A percentile compares a stretch with the other conserved stretches of the same genome.
Evolutionary conservation across 2,888 invertebrate genomes (phyloP).

Genomic region (Aleiodes leptofemur): DNA sequence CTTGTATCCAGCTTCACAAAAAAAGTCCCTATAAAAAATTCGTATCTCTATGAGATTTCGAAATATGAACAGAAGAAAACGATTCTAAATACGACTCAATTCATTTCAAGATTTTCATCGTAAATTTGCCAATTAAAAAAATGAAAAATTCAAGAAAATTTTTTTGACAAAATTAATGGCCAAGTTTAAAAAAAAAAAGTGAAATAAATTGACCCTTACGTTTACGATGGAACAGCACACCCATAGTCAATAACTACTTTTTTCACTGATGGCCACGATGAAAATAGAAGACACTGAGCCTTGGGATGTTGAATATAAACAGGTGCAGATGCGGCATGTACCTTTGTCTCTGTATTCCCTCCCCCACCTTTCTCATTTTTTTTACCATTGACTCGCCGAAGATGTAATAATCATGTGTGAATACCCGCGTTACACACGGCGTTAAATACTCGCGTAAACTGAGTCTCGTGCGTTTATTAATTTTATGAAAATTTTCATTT

Average conservation of each 20-base stretch:
- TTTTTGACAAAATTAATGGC: too few relatives aligned
- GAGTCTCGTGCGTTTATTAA: slow-evolving; percentile 16
- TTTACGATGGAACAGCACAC: neutral
- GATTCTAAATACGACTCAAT: too few relatives aligned
- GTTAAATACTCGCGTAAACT: slow-evolving; percentile 21
- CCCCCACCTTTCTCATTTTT: neutral
- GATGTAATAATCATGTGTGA: slow-evolving; percentile 41
- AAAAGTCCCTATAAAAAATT: too few relatives aligned
- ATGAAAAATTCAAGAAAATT: too few relatives aligned
- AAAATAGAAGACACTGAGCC: slow-evolving; percentile 7
- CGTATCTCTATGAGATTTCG: too few relatives aligned
- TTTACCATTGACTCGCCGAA: neutral
- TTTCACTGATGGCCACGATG: neutral
- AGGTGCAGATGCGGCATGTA: slow-evolving; percentile 5
- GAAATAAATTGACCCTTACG: neutral
- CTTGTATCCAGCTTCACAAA: too few relatives aligned
- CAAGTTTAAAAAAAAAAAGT: too few relatives aligned
- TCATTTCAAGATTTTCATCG: too few relatives aligned
- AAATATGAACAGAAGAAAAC: too few relatives aligned
- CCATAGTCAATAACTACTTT: neutral
- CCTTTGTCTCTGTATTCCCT: neutral
- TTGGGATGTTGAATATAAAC: slow-evolving; percentile 16
- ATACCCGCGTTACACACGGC: slow-evolving; percentile 9
- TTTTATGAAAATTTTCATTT: slow-evolving; percentile 7
- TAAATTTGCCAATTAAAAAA: too few relatives aligned